Percentiles rank a stretch among this genome's conserved stretches.
phyloP scores from a whole-genome alignment of 2,113 vertebrate genomes.

The Mungos mungo region DNA sequence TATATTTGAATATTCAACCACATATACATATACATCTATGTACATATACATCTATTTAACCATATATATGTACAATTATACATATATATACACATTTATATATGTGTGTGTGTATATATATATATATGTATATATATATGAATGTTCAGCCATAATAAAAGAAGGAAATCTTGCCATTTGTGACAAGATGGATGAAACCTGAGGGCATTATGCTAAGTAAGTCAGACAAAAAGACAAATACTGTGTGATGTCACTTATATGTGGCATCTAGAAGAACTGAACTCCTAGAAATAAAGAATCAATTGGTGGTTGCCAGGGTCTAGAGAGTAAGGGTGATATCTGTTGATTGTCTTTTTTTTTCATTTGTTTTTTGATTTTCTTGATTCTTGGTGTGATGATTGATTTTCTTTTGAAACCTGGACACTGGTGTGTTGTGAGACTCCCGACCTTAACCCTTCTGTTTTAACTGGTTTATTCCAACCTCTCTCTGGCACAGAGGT shows the following conservation, averaged over 20 bases:
- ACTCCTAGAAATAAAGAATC: neutral
- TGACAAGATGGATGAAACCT: rapidly evolving
- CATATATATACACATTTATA: too few relatives aligned
- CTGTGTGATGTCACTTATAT: neutral
- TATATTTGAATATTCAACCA: neutral
- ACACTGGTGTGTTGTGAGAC: neutral
- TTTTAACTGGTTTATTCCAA: neutral
- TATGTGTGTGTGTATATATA: too few relatives aligned
- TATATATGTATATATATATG: neutral
- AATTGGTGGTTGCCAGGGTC: neutral
- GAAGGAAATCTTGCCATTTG: neutral
- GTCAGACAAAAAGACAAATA: neutral
- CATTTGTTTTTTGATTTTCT: neutral
- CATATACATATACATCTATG: too few relatives aligned
- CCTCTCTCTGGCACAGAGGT: neutral
- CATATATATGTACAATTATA: too few relatives aligned
- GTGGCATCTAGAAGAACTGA: neutral
- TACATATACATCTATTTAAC: too few relatives aligned
- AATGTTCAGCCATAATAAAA: neutral
- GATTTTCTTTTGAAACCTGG: neutral
- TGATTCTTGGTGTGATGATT: neutral
- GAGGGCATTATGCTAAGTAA: neutral
- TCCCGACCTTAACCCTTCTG: neutral
- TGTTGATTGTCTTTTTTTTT: neutral
- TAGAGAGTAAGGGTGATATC: neutral